phyloP scores from a whole-genome alignment of 2,113 vertebrate species.

The Bagarius yarrelli region DNA sequence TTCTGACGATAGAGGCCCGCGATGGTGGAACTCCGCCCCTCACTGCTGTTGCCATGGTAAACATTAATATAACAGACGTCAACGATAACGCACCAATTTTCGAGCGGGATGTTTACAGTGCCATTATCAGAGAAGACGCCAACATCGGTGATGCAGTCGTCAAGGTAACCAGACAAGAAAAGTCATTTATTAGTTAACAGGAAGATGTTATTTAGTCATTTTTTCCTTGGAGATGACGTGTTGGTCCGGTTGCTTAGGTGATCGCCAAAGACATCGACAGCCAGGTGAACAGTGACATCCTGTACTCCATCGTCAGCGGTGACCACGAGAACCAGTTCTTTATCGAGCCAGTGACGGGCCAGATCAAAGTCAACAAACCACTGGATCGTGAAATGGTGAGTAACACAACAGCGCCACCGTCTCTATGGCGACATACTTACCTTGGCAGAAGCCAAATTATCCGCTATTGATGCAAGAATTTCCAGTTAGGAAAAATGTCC shows the following conservation, averaged over 20 bases:
- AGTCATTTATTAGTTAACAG: not conserved
- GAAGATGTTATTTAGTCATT: no score
- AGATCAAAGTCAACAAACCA: constrained; percentile 91
- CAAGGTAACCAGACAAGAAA: constrained; percentile 69
- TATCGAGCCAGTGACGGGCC: constrained; percentile 83
- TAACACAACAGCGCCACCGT: not conserved
- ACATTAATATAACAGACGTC: constrained; percentile 90
- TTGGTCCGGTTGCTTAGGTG: constrained; percentile 68
- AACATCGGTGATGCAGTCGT: constrained; percentile 81
- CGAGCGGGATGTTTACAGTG: constrained; percentile 80
- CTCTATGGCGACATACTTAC: constrained; percentile 10
- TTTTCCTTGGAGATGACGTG: not conserved
- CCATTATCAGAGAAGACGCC: constrained; percentile 87
- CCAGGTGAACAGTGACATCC: constrained; percentile 82
- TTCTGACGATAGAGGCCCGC: constrained; percentile 89
- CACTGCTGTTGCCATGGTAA: constrained; percentile 85
- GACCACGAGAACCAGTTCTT: constrained; percentile 88
- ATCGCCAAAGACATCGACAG: constrained; percentile 92
- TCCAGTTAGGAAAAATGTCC: not conserved
- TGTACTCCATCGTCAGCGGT: constrained; percentile 87
- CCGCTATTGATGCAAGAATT: not conserved
- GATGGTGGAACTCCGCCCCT: constrained; percentile 89
- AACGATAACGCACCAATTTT: constrained; percentile 92
- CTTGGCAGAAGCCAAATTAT: not conserved
- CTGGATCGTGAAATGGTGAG: constrained; percentile 93